Base-by-base conservation (phyloP, 2,797 vertebrate genomes). In the Rhinogobio ventralis region DNA sequence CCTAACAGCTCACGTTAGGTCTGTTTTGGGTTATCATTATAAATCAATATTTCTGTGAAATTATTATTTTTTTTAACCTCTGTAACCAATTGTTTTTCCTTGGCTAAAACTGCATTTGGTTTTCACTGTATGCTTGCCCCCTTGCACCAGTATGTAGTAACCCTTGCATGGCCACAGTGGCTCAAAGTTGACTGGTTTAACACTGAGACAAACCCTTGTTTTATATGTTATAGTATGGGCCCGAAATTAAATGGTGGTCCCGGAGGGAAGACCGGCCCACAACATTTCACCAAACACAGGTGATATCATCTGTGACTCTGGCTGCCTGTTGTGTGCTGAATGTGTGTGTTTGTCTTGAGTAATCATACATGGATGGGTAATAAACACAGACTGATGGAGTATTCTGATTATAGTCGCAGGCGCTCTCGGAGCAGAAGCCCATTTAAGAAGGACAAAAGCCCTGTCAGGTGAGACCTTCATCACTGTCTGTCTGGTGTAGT, bases 361-460 rank as follows among this genome's bases (percentile, higher is more conserved):
- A 64, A 57, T 64, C n/a, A 25, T 85, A 79, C 74, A 77, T 8
- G 7, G 6, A 33, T 74, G 2, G 7, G 8, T 45, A 11, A 69
- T 9, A 78, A 76, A 45, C 62, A 73, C 30, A 82, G 19, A 46
- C 74, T 36, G 33, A 62, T 23, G 5, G 1, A 49, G 9, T 80
- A 0, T 86, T 88, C 49, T n/a, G 33, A 1, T 89, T 90, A 39
- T 55, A 95, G 94, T 83, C 95, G 94, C 83, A 96, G 96, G 83
- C 96, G 96, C 45, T 97, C 98, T 87, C 96, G 94, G 95, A 99
- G 96, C 93, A 97, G 94, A 89, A 99, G 97, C 91, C 98, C 98
- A 15, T 95, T 97, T 91, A 99, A 96, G 92, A 99, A 97, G 94
- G 98, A 99, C 88, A 99, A 97, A 94, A 99, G 98, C 91, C 98